Conservation (phyloP, 30 jellyfish, hydroid and myxozoan species). For the Aurelia coerulea region DNA sequence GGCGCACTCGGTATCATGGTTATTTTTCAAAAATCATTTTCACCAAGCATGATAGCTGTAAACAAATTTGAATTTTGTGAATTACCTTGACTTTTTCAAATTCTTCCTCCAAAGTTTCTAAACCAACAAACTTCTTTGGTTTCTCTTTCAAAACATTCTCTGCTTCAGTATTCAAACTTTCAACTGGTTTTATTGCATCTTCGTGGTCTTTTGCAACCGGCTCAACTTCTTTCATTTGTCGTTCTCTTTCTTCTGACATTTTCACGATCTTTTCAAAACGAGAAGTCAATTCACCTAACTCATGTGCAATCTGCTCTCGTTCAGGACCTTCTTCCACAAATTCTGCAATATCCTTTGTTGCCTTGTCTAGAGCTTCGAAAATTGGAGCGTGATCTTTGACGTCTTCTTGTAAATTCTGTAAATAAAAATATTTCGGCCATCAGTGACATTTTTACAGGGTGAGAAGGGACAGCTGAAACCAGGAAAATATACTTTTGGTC, state of each 20-base stretch:
- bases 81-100: slow-evolving; percentile 68
- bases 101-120: slow-evolving; percentile 61
- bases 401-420: slow-evolving; percentile 79
- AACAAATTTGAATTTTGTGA: no score
- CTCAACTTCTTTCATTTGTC: slow-evolving; percentile 61
- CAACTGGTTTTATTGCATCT: slow-evolving; percentile 50
- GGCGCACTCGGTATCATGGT: no score
- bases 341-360: slow-evolving; percentile 58
- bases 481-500: background rate
- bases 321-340: slow-evolving; percentile 58
- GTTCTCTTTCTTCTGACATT: slow-evolving; percentile 58
- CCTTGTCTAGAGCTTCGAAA: slow-evolving; percentile 49
- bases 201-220: slow-evolving; percentile 73
- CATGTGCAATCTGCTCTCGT: slow-evolving; percentile 67
- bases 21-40: no score
- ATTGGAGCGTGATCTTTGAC: slow-evolving; percentile 52
- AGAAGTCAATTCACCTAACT: slow-evolving; percentile 66
- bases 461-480: background rate
- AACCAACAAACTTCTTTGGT: slow-evolving; percentile 62
- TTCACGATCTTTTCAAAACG: slow-evolving; percentile 69
- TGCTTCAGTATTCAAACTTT: slow-evolving; percentile 38
- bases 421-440: background rate
- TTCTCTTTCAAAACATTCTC: slow-evolving; percentile 68
- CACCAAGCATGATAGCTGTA: no score
- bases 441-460: background rate